phyloP scores from a whole-genome alignment of 2,797 vertebrate genomes.

The Gadopsis bispinosus region DNA sequence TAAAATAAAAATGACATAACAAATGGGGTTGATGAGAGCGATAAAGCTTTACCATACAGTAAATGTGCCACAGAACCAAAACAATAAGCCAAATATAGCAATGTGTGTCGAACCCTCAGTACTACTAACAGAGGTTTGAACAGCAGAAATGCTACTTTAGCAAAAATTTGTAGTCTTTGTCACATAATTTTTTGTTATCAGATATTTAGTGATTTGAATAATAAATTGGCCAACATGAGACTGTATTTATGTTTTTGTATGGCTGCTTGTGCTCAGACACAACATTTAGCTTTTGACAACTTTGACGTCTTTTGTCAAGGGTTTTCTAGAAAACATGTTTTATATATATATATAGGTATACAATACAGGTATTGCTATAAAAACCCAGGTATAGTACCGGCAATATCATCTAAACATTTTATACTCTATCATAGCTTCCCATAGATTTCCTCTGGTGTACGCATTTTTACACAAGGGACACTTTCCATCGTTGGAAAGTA shows the following conservation, averaged over 20 bases:
- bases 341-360: background rate
- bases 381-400: background rate
- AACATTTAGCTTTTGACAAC: too few relatives aligned
- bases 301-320: too few relatives aligned
- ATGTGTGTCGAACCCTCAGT: background rate
- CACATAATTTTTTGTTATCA: background rate
- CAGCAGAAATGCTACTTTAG: background rate
- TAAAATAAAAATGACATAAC: too few relatives aligned
- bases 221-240: background rate
- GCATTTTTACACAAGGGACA: slow-evolving; percentile 88
- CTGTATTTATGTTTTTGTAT: background rate
- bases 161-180: background rate
- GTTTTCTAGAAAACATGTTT: background rate
- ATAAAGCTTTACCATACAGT: background rate
- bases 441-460: slow-evolving; percentile 77
- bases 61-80: background rate
- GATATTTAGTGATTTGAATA: background rate
- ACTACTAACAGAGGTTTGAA: background rate
- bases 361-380: too few relatives aligned
- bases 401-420: background rate
- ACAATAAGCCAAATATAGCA: background rate
- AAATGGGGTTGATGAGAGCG: background rate
- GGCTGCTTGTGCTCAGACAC: background rate
- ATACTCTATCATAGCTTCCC: background rate
- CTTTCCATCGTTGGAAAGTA: slow-evolving; percentile 89